A percentile compares a stretch with the other conserved stretches of the same genome.
phyloP scores from a whole-genome alignment of 2,888 invertebrate genomes.

The Pristionchus exspectatus region DNA sequence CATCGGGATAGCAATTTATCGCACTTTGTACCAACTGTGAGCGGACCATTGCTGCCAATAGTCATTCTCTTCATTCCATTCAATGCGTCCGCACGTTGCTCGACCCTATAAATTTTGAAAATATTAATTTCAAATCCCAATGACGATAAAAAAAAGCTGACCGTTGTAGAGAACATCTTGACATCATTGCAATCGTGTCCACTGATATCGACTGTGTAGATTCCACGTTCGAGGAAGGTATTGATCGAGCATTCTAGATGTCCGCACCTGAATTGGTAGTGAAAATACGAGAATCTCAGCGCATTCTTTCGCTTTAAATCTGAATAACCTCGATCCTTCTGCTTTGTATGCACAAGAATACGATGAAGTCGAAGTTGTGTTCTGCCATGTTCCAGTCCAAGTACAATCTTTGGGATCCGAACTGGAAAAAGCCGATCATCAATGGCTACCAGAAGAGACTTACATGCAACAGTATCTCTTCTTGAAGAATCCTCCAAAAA shows the following conservation, averaged over 20 bases:
- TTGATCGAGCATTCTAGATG: not conserved
- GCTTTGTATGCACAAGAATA: not conserved
- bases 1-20: not conserved
- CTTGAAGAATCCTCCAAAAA: slow-evolving; percentile 71
- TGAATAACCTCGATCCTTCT: not conserved
- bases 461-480: slow-evolving; percentile 74
- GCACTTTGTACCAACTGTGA: slow-evolving; percentile 15
- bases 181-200: not conserved
- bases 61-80: not conserved
- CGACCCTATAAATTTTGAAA: not conserved
- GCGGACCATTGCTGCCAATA: not conserved
- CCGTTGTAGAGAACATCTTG: not conserved
- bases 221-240: not conserved
- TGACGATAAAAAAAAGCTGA: not conserved
- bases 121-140: not conserved
- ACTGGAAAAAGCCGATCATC: not conserved
- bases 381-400: slow-evolving; percentile 3
- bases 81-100: not conserved
- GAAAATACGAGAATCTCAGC: not conserved
- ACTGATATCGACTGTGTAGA: not conserved
- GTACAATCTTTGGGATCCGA: not conserved
- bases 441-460: not conserved
- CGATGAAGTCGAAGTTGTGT: not conserved
- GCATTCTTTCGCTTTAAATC: not conserved
- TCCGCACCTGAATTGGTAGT: not conserved